These are phyloP conservation scores for Pantelozetes paolii DNA, from an alignment of 2,888 invertebrate species.

Conservation along the genomic window DNA sequence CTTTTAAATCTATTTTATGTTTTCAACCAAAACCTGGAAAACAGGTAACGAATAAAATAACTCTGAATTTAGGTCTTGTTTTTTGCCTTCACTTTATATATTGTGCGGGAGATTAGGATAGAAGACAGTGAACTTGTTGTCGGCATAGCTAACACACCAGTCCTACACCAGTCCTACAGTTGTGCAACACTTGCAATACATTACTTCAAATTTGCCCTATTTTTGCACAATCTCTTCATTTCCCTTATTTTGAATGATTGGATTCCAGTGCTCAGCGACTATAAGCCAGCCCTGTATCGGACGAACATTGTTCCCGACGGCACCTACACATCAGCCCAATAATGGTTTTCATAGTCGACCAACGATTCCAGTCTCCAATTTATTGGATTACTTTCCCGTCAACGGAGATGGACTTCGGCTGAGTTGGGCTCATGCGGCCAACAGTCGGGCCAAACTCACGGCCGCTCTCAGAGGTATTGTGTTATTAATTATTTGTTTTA, in stretches of 20 bases:
- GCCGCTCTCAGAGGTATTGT: conserved; percentile 49
- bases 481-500: neutral
- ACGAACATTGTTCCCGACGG: conserved; percentile 42
- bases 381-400: conserved; percentile 49
- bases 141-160: neutral
- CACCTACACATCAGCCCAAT: conserved; percentile 40
- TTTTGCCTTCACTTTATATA: conserved; percentile 37
- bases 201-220: conserved; percentile 21
- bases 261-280: conserved; percentile 44
- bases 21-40: conserved; percentile 2
- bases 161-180: neutral
- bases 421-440: conserved; percentile 52
- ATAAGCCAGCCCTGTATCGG: conserved; percentile 44
- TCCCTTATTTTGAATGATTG: conserved; percentile 36
- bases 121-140: conserved; percentile 36
- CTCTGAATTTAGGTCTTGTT: conserved; percentile 27
- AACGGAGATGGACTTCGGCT: conserved; percentile 50
- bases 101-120: conserved; percentile 14
- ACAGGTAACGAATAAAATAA: conserved; percentile 33
- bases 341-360: conserved; percentile 33
- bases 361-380: conserved; percentile 44
- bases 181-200: neutral
- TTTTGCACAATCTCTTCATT: conserved; percentile 2
- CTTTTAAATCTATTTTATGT: neutral
- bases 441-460: conserved; percentile 49